These are phyloP conservation scores for Agonopterix alstromeriana DNA, from an alignment of 2,888 invertebrate species.

Conservation along the genomic window DNA sequence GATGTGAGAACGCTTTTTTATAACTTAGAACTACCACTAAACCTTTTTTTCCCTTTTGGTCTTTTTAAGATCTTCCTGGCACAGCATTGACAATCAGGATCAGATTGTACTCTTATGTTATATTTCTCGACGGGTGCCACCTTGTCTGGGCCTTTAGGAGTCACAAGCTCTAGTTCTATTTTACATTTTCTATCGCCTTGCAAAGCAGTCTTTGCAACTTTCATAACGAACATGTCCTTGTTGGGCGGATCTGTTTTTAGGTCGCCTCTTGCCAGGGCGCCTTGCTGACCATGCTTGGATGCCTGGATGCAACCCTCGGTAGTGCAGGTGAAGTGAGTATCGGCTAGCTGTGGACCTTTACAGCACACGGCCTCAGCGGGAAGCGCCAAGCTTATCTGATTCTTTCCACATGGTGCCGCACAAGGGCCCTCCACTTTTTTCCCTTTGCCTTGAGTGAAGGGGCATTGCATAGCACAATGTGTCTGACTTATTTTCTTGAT, in stretches of 20 bases:
- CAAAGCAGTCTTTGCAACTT: constrained; percentile 81
- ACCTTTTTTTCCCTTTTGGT: constrained; percentile 24
- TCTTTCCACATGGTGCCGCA: constrained; percentile 57
- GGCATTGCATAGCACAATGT: constrained; percentile 55
- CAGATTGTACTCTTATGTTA: constrained; percentile 48
- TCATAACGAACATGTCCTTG: constrained; percentile 78
- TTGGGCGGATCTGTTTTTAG: constrained; percentile 60
- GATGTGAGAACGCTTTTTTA: too few relatives aligned
- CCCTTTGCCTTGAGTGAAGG: constrained; percentile 34
- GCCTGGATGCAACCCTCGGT: constrained; percentile 58
- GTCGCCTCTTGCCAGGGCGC: constrained; percentile 42
- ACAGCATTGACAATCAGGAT: constrained; percentile 54
- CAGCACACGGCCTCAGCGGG: constrained; percentile 56
- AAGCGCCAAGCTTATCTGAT: constrained; percentile 56
- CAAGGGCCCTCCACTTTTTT: constrained; percentile 35
- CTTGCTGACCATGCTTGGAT: constrained; percentile 48
- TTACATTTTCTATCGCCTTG: constrained; percentile 80
- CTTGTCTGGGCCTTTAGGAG: constrained; percentile 79
- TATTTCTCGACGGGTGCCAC: constrained; percentile 64
- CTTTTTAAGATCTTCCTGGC: constrained; percentile 7
- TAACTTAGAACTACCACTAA: too few relatives aligned
- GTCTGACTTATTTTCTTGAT: constrained; percentile 70
- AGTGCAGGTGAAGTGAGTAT: constrained; percentile 62
- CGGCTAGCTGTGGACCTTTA: constrained; percentile 41
- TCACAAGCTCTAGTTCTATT: constrained; percentile 79